phyloP scores from a whole-genome alignment of 2,797 vertebrate genomes.

The Eospalax fontanierii region DNA sequence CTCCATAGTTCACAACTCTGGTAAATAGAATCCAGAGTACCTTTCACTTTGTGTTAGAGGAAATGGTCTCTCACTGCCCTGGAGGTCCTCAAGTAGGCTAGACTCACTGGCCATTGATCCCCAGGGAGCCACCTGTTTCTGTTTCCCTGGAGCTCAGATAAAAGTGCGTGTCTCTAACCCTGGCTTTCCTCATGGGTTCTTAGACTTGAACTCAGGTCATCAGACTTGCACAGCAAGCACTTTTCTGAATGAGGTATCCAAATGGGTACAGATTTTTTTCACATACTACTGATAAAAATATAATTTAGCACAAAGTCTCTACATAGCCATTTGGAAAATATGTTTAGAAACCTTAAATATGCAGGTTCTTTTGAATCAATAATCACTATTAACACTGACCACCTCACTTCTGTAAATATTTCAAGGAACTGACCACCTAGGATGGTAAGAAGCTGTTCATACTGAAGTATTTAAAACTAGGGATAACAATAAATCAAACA shows the following conservation, averaged over 20 bases:
- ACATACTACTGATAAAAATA: constrained; percentile 7
- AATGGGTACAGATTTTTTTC: background rate
- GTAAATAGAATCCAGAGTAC: background rate
- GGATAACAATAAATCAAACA: background rate
- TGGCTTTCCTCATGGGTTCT: background rate
- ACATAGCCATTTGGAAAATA: constrained; percentile 1
- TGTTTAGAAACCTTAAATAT: background rate
- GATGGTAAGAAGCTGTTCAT: background rate
- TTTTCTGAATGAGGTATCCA: background rate
- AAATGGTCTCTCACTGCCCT: background rate
- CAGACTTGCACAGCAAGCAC: background rate
- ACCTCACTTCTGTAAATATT: background rate
- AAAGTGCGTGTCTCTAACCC: background rate
- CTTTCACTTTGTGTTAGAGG: background rate
- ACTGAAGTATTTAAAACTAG: background rate
- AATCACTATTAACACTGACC: background rate
- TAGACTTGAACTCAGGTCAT: background rate
- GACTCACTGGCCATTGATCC: background rate
- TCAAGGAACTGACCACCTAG: background rate
- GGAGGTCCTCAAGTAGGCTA: background rate
- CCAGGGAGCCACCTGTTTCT: no score
- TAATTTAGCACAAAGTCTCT: constrained; percentile 15
- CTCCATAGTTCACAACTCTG: background rate
- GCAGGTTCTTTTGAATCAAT: background rate
- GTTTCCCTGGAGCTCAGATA: background rate